phyloP scores from a whole-genome alignment of 53 echinoderm and acorn worm species.

The Patiria pectinifera region DNA sequence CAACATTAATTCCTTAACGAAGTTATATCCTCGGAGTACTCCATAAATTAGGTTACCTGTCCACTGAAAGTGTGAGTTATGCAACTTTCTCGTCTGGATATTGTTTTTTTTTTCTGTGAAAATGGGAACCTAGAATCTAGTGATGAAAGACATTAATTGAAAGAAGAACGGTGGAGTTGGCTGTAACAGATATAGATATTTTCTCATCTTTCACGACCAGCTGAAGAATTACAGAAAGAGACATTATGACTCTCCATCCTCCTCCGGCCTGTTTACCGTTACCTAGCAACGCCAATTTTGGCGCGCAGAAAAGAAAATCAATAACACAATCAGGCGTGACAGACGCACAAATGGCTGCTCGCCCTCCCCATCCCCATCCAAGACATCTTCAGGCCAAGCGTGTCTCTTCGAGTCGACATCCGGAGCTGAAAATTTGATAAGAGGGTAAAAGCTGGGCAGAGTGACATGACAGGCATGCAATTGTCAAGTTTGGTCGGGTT shows the following conservation, averaged over 20 bases:
- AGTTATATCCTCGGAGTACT: neutral
- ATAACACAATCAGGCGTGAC: neutral
- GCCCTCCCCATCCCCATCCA: neutral
- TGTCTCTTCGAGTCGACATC: neutral
- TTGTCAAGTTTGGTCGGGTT: neutral
- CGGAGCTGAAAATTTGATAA: neutral
- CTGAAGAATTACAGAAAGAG: neutral
- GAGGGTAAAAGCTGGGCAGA: neutral
- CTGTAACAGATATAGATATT: neutral
- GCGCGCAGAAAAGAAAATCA: neutral
- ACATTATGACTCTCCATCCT: neutral
- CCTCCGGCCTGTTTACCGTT: slow-evolving; percentile 12
- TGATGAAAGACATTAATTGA: neutral
- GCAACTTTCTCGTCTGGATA: neutral
- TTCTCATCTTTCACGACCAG: neutral
- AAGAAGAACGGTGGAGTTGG: neutral
- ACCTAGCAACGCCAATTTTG: slow-evolving; percentile 19
- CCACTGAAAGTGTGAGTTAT: neutral
- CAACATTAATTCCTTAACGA: neutral
- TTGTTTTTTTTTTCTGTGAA: neutral
- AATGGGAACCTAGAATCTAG: neutral
- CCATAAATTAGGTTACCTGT: neutral
- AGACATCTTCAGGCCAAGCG: neutral
- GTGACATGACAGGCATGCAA: neutral
- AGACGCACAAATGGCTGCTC: neutral